These are phyloP conservation scores for Armadillidium nasatum DNA, from an alignment of 1,140 invertebrate genomes.

Conservation along the genomic window DNA sequence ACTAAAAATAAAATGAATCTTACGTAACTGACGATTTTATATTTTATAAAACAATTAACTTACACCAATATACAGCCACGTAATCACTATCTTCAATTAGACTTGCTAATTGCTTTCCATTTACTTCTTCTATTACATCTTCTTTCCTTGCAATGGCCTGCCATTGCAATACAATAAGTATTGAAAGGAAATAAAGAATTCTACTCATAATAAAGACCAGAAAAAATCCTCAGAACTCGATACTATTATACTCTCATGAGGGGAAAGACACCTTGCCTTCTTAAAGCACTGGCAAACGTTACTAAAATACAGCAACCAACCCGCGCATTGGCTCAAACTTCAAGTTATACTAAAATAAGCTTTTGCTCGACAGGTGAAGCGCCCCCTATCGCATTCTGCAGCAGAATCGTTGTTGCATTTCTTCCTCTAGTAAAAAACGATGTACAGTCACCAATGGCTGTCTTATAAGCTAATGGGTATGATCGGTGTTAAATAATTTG, in stretches of 20 bases:
- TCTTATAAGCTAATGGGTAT: no score
- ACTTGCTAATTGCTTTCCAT: conserved; percentile 80
- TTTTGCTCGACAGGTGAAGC: not conserved
- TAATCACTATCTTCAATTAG: conserved; percentile 83
- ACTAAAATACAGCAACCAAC: conserved; percentile 2
- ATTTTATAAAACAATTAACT: conserved; percentile 53
- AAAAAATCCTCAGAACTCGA: not conserved
- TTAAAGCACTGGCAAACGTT: not conserved
- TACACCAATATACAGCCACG: conserved; percentile 93
- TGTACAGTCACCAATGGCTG: no score
- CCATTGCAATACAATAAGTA: not conserved
- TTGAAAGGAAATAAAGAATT: no score
- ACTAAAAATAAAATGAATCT: no score
- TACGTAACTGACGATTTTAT: no score
- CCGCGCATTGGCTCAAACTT: not conserved
- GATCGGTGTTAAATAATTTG: no score
- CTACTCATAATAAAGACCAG: no score
- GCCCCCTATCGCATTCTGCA: not conserved
- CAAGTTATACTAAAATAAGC: not conserved
- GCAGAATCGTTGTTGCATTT: no score
- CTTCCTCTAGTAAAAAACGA: no score
- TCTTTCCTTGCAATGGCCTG: conserved; percentile 50
- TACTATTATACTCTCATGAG: not conserved
- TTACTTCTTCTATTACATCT: conserved; percentile 83
- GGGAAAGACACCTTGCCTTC: not conserved